phyloP scores from a whole-genome alignment of 2,888 invertebrate genomes.

The Eulithis prunata region DNA sequence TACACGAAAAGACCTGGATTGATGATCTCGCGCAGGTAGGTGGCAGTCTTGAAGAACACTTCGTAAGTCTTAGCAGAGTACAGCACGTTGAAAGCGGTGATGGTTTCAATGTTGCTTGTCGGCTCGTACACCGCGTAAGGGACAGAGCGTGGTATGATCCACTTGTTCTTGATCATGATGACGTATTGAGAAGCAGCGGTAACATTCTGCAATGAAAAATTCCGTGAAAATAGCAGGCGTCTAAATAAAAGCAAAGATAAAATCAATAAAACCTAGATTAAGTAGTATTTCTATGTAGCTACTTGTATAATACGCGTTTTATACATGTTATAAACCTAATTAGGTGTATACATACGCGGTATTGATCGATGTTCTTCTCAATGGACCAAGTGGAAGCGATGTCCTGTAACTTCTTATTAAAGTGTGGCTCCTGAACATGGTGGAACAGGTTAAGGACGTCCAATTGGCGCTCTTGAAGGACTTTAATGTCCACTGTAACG shows the following conservation, averaged over 20 bases:
- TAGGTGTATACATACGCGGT: constrained; percentile 61
- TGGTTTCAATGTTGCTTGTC: constrained; percentile 85
- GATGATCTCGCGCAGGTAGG: constrained; percentile 86
- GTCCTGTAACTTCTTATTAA: constrained; percentile 74
- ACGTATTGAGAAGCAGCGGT: constrained; percentile 83
- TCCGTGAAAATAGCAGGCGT: background rate
- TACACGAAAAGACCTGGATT: constrained; percentile 89
- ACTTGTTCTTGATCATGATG: constrained; percentile 77
- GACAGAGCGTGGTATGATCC: constrained; percentile 82
- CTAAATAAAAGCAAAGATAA: too few relatives aligned
- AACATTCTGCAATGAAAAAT: constrained; percentile 39
- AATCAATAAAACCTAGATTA: too few relatives aligned
- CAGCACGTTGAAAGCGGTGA: constrained; percentile 87
- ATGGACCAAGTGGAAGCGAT: constrained; percentile 80
- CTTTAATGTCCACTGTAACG: constrained; percentile 75
- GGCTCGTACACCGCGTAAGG: constrained; percentile 84
- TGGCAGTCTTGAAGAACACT: constrained; percentile 88
- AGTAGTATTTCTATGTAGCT: too few relatives aligned
- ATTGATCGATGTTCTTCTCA: constrained; percentile 79
- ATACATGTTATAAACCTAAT: too few relatives aligned
- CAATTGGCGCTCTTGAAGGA: constrained; percentile 69
- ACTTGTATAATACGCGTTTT: too few relatives aligned
- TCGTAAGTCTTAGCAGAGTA: constrained; percentile 88
- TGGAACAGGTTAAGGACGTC: constrained; percentile 72
- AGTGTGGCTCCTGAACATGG: constrained; percentile 85